phyloP scores from a whole-genome alignment of 30 jellyfish, hydroid and myxozoan species.

The Morbakka virulenta region DNA sequence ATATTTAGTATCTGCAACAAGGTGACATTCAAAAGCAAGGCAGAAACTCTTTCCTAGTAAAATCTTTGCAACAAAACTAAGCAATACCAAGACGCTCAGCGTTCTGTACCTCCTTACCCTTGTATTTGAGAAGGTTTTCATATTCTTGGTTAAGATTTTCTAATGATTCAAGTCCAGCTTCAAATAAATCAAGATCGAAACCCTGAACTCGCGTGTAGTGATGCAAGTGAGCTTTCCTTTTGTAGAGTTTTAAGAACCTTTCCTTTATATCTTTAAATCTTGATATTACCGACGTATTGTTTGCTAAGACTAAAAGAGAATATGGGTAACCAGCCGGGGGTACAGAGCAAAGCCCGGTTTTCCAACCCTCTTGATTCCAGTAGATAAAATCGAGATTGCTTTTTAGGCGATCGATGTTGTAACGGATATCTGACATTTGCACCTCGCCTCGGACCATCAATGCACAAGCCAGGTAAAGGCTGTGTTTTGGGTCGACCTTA shows the following conservation, averaged over 20 bases:
- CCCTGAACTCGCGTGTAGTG: slow-evolving; percentile 75
- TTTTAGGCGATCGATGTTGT: slow-evolving; percentile 81
- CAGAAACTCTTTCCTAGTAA: too few relatives aligned
- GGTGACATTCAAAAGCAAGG: too few relatives aligned
- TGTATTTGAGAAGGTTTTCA: slow-evolving; percentile 31
- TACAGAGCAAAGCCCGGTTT: slow-evolving; percentile 87
- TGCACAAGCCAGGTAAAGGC: slow-evolving; percentile 91
- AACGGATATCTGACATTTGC: slow-evolving; percentile 81
- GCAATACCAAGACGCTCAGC: slow-evolving; percentile 53
- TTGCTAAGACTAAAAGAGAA: slow-evolving; percentile 71
- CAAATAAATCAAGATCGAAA: slow-evolving; percentile 53
- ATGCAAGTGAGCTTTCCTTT: slow-evolving; percentile 91
- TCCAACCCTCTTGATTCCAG: slow-evolving; percentile 98
- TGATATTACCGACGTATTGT: slow-evolving; percentile 68
- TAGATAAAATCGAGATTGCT: slow-evolving; percentile 56
- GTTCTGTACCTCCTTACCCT: slow-evolving; percentile 10
- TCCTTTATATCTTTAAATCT: slow-evolving; percentile 64
- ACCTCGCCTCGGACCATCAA: slow-evolving; percentile 87
- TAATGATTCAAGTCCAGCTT: slow-evolving; percentile 63
- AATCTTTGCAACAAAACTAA: background rate
- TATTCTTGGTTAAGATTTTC: slow-evolving; percentile 74
- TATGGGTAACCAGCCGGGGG: slow-evolving; percentile 79
- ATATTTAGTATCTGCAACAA: background rate
- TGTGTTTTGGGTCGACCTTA: slow-evolving; percentile 72
- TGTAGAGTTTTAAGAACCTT: slow-evolving; percentile 73